Conservation (phyloP, 2,113 vertebrate species). For the Vireo altiloquus region DNA sequence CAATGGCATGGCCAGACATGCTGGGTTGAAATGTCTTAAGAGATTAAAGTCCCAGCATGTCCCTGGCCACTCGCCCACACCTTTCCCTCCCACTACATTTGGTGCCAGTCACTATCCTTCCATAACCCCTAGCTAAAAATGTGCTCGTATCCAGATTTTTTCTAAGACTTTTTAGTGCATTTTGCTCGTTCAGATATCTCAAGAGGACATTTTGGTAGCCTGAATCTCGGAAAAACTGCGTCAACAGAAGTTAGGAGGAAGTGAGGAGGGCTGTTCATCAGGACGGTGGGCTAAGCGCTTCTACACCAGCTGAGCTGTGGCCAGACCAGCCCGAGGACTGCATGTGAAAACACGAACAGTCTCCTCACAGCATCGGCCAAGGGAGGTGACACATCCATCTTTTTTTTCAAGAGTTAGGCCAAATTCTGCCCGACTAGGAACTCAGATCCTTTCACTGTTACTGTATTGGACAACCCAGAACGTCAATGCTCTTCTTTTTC, state of each 20-base stretch:
- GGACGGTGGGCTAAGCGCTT: not conserved
- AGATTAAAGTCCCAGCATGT: not conserved
- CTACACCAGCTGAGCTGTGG: not conserved
- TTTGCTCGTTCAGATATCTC: not conserved
- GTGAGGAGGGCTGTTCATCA: not conserved
- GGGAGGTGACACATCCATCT: not conserved
- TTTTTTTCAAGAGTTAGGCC: not conserved
- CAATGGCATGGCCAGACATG: not conserved
- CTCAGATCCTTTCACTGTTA: rapidly evolving
- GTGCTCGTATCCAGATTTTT: rapidly evolving
- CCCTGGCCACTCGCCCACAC: not conserved
- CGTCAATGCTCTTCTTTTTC: not conserved
- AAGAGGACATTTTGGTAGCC: not conserved
- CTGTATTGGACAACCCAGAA: not conserved
- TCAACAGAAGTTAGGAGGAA: not conserved
- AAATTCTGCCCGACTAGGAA: not conserved
- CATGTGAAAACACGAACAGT: not conserved
- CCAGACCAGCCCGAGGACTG: not conserved
- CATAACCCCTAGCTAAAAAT: not conserved
- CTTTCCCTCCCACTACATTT: not conserved
- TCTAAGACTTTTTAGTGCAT: not conserved
- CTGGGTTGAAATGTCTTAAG: not conserved
- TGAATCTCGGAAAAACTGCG: not conserved
- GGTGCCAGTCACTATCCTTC: not conserved
- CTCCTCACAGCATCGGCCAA: not conserved